A percentile compares a stretch with the other conserved stretches of the same genome.
phyloP scores from a whole-genome alignment of 2,113 vertebrate genomes.

The Hipposideros armiger region DNA sequence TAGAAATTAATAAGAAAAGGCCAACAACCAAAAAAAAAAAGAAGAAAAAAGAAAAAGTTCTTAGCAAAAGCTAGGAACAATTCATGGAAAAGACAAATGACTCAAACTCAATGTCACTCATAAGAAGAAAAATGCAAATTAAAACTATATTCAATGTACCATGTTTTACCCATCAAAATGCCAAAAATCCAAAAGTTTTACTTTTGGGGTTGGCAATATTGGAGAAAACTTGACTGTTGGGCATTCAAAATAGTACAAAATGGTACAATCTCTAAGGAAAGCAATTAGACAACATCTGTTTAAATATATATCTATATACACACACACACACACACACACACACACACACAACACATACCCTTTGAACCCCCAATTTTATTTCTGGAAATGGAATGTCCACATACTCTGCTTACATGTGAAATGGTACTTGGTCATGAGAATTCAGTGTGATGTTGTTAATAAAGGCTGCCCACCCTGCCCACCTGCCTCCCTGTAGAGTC shows the following conservation, averaged over 20 bases:
- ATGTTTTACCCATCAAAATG: not conserved
- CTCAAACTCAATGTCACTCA: not conserved
- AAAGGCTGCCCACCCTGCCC: not conserved
- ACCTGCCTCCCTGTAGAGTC: not conserved
- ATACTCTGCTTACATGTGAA: not conserved
- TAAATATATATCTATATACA: too few relatives aligned
- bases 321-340: too few relatives aligned
- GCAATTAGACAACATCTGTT: not conserved
- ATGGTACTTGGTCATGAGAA: not conserved
- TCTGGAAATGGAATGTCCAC: not conserved
- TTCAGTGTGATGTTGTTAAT: not conserved
- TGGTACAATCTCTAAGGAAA: not conserved
- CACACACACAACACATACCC: not conserved
- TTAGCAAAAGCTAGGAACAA: not conserved
- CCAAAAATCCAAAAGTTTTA: not conserved
- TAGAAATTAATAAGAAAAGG: not conserved
- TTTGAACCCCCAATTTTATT: not conserved
- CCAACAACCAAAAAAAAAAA: not conserved
- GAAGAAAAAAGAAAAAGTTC: not conserved
- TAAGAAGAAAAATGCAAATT: slow-evolving; percentile 8
- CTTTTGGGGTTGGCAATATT: not conserved
- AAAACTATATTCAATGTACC: not conserved
- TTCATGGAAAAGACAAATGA: not conserved
- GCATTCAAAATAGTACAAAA: not conserved
- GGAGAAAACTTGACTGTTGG: not conserved